Evolutionary conservation across 2,888 invertebrate species (phyloP).

Genomic region (Reticulitermes lucifugus): DNA sequence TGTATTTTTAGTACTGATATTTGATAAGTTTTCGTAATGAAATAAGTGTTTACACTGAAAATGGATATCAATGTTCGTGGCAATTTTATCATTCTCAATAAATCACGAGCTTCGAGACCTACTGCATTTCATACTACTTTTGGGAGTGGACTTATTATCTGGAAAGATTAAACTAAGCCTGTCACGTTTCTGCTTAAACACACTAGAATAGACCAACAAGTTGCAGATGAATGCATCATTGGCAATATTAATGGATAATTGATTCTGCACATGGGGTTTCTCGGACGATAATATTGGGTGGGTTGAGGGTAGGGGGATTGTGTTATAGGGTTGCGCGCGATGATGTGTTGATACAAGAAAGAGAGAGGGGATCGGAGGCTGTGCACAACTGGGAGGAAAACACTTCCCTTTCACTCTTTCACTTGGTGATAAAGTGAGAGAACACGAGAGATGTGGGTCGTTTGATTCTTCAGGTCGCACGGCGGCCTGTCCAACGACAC

Average conservation of each 20-base stretch:
- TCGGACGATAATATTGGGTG: neutral
- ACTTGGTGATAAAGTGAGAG: slow-evolving; percentile 10
- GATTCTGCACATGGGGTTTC: slow-evolving; percentile 23
- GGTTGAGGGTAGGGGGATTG: neutral
- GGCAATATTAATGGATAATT: slow-evolving; percentile 16
- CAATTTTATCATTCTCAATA: too few relatives aligned
- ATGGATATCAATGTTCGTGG: too few relatives aligned
- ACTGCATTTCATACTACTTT: too few relatives aligned
- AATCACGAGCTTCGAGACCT: too few relatives aligned
- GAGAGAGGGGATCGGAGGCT: neutral
- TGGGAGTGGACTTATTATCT: too few relatives aligned
- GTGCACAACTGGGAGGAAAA: neutral
- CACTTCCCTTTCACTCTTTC: slow-evolving; percentile 8
- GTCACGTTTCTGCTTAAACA: too few relatives aligned
- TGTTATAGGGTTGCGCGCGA: slow-evolving; percentile 15
- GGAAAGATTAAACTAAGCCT: too few relatives aligned
- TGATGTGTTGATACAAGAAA: neutral
- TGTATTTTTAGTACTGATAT: too few relatives aligned
- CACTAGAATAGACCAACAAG: neutral
- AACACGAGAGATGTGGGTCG: neutral
- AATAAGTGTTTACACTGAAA: too few relatives aligned
- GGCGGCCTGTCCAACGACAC: neutral
- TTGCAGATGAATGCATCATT: neutral
- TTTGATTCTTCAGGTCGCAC: slow-evolving; percentile 1
- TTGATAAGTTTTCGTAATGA: too few relatives aligned